Base-by-base conservation (phyloP, 2,113 vertebrate genomes). In the Ceyx cyanopectus region DNA sequence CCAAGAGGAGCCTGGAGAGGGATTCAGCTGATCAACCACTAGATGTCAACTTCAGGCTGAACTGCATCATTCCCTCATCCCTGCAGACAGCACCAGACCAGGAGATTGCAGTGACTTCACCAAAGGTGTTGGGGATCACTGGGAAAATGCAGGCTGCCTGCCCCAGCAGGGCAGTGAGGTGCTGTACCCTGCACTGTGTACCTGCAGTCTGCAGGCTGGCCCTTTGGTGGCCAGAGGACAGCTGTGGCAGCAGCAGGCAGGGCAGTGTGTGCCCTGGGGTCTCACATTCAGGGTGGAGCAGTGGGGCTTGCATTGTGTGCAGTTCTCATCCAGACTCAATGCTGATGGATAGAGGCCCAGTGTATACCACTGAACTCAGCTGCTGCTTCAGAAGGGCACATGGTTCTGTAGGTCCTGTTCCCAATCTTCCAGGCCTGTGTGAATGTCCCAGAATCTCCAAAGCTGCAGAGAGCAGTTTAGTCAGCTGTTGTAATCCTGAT, bases 131-230 rank as follows among this genome's bases (percentile, higher is more conserved):
- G 29, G 50, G 16, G 14, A 45, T 50, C 3, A 12, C 15, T 76
- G 66, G 37, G 50, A 40, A 57, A 85, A 19, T 9, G 6, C 12
- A 58, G 26, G 11, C 37, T 67, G 15, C 34, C 48, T 53, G 40
- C 40, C 6, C 30, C 63, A 37, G 29, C 20, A 37, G 37, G 37
- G 37, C 37, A 37, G 37, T 37, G 37, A 37, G 37, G 37, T 37
- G 37, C 37, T 37, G 37, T 37, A 10, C 37, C 37, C 26, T 75
- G 24, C 24, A 7, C 51, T 26, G 50, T 51, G 24, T 34, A 21
- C 0, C 0, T 48, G 9, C 19, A 16, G 40, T 34, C 73, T 48
- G 17, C 0, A 0, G 7, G 4, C 24, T 17, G 4, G 40, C 20
- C 24, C n/a, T 65, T 32, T 37, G 8, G 12, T 72, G 51, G 17